These are phyloP conservation scores for Anarhynchus alexandrinus DNA, from an alignment of 2,113 vertebrate species.

Conservation along the genomic window DNA sequence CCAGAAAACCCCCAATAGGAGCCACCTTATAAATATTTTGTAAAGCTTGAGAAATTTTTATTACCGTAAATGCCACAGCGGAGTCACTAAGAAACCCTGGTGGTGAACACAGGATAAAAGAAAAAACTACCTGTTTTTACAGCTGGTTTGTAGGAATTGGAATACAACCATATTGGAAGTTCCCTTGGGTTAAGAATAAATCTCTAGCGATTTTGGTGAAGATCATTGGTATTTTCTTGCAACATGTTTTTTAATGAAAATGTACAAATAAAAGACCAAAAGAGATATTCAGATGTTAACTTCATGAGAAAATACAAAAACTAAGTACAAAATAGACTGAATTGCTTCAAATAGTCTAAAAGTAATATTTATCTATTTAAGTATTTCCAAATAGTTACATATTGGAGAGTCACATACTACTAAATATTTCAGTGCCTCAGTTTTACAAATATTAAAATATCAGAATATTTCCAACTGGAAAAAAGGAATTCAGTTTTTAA, in stretches of 20 bases:
- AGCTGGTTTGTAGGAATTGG: neutral
- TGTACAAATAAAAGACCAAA: neutral
- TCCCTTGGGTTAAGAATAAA: neutral
- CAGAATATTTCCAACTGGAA: neutral
- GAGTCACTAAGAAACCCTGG: neutral
- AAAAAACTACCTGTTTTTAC: neutral
- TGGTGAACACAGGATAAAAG: neutral
- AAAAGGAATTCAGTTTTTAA: neutral
- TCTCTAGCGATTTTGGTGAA: neutral
- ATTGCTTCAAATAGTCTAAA: neutral
- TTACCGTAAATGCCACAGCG: neutral
- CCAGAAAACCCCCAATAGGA: neutral
- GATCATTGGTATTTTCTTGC: neutral
- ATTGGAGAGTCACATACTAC: neutral
- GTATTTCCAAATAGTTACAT: neutral
- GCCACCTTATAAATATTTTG: neutral
- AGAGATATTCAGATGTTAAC: neutral
- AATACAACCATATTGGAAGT: neutral
- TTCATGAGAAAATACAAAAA: neutral
- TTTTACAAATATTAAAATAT: neutral
- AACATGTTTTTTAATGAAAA: neutral
- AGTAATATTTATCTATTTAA: neutral
- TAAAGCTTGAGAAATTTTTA: neutral
- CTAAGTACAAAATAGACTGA: neutral
- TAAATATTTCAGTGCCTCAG: neutral